phyloP scores from a whole-genome alignment of 2,113 vertebrate species.

The Chaenocephalus aceratus region DNA sequence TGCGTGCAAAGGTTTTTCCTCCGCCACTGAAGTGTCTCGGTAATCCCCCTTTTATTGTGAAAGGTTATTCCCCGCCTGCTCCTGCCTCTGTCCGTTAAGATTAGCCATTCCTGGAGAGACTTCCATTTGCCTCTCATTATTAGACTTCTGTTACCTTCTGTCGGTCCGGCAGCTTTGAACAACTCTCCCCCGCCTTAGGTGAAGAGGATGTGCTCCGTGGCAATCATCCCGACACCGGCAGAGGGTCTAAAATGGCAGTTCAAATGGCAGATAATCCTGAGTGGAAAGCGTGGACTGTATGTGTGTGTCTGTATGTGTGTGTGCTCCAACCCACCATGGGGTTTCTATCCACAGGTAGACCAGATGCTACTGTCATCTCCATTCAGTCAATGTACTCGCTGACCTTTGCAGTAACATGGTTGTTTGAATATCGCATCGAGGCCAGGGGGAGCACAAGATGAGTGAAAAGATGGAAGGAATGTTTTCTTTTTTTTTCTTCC shows the following conservation, averaged over 20 bases:
- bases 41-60: conserved; percentile 85
- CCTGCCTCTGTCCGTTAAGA: conserved; percentile 76
- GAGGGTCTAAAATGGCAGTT: conserved; percentile 62
- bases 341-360: conserved; percentile 75
- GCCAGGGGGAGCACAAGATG: conserved; percentile 42
- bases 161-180: conserved; percentile 39
- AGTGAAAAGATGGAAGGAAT: conserved; percentile 24
- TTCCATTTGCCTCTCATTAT: conserved; percentile 83
- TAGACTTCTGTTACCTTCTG: conserved; percentile 67
- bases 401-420: conserved; percentile 76
- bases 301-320: conserved; percentile 5
- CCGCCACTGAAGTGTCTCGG: conserved; percentile 73
- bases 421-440: conserved; percentile 67
- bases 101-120: conserved; percentile 79
- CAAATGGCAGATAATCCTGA: conserved; percentile 63
- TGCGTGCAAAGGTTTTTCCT: conserved; percentile 72
- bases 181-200: conserved; percentile 56
- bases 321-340: conserved; percentile 49
- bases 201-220: conserved; percentile 61
- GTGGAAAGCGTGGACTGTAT: conserved; percentile 34
- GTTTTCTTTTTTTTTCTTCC: neutral
- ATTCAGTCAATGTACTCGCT: conserved; percentile 74
- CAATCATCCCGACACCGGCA: conserved; percentile 65
- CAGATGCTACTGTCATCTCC: conserved; percentile 80
- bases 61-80: conserved; percentile 78